Evolutionary conservation across 2,113 vertebrate species (phyloP), one percentile per base, ranked within the genome.

Genomic region (Myocastor coypus): DNA sequence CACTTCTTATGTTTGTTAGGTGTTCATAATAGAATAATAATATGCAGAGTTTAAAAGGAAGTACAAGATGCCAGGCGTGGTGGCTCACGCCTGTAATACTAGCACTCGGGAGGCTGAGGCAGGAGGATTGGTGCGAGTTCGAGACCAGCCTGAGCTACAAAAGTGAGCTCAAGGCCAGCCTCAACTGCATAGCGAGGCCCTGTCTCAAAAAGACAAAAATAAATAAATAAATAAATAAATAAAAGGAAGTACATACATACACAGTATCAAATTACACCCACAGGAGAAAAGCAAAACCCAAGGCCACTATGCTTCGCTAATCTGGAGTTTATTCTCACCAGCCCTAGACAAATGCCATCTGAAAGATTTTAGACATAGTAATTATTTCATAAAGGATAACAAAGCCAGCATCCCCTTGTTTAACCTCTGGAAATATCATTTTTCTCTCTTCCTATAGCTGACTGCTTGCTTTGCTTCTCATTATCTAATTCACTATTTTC

Each of bases 401-500:
- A 42, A 24, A 81, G 7, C 42, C 87, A 92, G 40, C 52, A 95
- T 30, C 24, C 30, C 75, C 68, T 89, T 91, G 30, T 30, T 73
- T 85, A 91, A 81, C 7, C n/a, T 85, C 97, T 96, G 84, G 3
- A 77, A 81, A 83, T 5, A 87, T 17, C 46, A 32, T 4, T 37
- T 37, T 97, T 92, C 78, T 46, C 28, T 93, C 83, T 96, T 95
- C 37, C 55, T 46, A 92, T 75, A 57, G 19, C 82, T 92, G 80
- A 85, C 55, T 92, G 90, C 40, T 96, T 73, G 84, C 96, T 93
- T 93, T 92, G 34, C 50, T 40, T 68, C 57, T 80, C 42, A 91
- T 96, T 91, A 97, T 97, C 93, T 96, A 97, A 98, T 92, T 97
- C 89, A 83, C 94, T 82, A 94, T 95, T 97, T 98, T 98, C 91